Base-by-base conservation (phyloP, 2,888 invertebrate species). In the Trichogramma dendrolimi region DNA sequence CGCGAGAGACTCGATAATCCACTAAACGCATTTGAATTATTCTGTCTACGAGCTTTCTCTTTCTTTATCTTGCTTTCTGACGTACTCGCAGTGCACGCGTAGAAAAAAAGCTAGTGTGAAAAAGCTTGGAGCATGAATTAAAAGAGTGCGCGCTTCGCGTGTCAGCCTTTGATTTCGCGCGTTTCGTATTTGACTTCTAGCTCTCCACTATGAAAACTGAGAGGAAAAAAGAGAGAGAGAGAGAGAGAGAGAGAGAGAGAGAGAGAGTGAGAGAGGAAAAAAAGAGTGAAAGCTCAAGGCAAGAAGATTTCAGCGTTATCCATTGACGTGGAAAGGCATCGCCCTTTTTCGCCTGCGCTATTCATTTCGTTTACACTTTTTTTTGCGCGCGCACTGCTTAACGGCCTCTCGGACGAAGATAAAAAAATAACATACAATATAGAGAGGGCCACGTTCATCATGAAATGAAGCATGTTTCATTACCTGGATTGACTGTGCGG, bases 401-500 rank as follows among this genome's bases (percentile, higher is more conserved):
- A 27, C 27, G 27, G 27, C 27, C 27, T 27, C 27, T 27, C 27
- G 27, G 27, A 27, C 2, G 27, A 27, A 27, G 27, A 27, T 27
- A 27, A 27, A 27, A 27, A 27, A 27, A 27, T 27, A 27, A 27
- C 27, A 27, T 27, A 27, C 27, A 27, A 27, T 27, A 27, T 27
- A 27, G 27, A 27, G 27, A 27, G 27, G 27, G 27, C 27, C 27
- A 27, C 27, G 27, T 27, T 27, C 27, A 27, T 27, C 27, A 27
- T 27, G 27, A 27, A 27, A 27, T 4, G 8, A 42, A 59, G 8
- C 14, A 56, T 51, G 52, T 58, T 60, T 61, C 53, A 56, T 72
- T 73, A 78, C 78, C 78, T 74, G 78, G 78, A 75, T 78, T 76
- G 70, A 78, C 78, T 71, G 78, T 78, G 71, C 75, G 74, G 76